phyloP scores from a whole-genome alignment of 2,888 invertebrate species.

The Eilema depressum region DNA sequence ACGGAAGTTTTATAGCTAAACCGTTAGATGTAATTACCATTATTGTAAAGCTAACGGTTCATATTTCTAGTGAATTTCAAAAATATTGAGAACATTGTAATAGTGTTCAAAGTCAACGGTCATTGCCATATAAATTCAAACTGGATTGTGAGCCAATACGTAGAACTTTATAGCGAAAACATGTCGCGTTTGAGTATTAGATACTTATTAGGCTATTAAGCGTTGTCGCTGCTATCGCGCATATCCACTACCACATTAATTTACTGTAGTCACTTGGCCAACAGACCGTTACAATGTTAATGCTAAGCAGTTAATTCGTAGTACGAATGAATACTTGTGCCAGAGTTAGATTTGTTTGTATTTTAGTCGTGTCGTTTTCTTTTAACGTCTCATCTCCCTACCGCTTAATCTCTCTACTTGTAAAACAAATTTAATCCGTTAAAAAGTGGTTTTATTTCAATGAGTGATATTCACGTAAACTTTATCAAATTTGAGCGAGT shows the following conservation, averaged over 20 bases:
- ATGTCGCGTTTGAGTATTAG: conserved; percentile 28
- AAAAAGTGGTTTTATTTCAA: no score
- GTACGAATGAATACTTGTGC: conserved; percentile 34
- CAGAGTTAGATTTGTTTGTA: not conserved
- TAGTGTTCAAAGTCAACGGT: conserved; percentile 19
- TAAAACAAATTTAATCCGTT: no score
- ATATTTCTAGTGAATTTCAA: conserved; percentile 5
- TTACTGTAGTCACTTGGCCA: conserved; percentile 28
- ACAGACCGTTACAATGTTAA: conserved; percentile 39
- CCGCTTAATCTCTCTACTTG: not conserved
- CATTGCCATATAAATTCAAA: conserved; percentile 17
- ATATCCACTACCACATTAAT: conserved; percentile 28
- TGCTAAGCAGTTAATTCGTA: conserved; percentile 37
- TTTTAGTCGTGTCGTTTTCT: not conserved
- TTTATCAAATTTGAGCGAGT: not conserved
- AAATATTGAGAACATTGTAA: not conserved
- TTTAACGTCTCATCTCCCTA: not conserved
- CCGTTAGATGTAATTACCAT: no score
- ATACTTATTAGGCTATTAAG: conserved; percentile 19
- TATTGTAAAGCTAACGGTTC: conserved; percentile 8
- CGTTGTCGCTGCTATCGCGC: conserved; percentile 25
- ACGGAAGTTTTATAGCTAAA: not conserved
- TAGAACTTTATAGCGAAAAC: conserved; percentile 20
- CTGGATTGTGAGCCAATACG: conserved; percentile 24
- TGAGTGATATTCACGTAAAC: no score